Percentiles rank a stretch among this genome's conserved stretches.
Conservation (phyloP, 2,888 invertebrate species). For the Chalcis sispes region DNA sequence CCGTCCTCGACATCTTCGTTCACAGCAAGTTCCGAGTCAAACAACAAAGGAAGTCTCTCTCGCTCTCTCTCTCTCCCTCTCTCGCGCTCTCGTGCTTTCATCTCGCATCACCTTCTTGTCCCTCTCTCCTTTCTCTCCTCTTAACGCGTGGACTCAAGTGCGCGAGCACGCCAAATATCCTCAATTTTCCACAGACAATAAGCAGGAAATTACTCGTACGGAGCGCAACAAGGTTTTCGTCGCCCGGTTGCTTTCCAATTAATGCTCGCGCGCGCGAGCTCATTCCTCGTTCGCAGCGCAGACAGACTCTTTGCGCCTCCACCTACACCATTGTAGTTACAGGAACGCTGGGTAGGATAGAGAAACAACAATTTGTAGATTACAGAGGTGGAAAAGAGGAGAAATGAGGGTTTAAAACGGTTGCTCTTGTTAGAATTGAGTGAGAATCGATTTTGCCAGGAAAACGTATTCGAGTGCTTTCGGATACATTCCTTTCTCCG, state of each 20-base stretch:
- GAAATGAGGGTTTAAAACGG: not conserved
- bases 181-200: slow-evolving; percentile 50
- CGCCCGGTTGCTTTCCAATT: slow-evolving; percentile 33
- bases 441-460: no score
- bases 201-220: slow-evolving; percentile 52
- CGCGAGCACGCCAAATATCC: slow-evolving; percentile 32
- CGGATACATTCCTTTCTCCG: no score
- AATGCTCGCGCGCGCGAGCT: not conserved
- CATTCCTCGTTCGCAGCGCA: not conserved
- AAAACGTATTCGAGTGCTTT: no score
- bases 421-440: no score
- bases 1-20: no score
- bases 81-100: no score
- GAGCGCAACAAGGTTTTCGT: not conserved
- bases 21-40: slow-evolving; percentile 6
- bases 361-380: slow-evolving; percentile 24
- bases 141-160: no score
- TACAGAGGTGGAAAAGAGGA: not conserved
- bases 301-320: no score
- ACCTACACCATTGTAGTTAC: no score
- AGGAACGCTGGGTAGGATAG: not conserved
- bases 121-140: not conserved
- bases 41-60: slow-evolving; percentile 28
- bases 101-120: no score
- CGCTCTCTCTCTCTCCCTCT: not conserved